A percentile compares a stretch with the other conserved stretches of the same genome.
Conservation (phyloP, 1,140 invertebrate genomes). For the Trichogramma pretiosum region DNA sequence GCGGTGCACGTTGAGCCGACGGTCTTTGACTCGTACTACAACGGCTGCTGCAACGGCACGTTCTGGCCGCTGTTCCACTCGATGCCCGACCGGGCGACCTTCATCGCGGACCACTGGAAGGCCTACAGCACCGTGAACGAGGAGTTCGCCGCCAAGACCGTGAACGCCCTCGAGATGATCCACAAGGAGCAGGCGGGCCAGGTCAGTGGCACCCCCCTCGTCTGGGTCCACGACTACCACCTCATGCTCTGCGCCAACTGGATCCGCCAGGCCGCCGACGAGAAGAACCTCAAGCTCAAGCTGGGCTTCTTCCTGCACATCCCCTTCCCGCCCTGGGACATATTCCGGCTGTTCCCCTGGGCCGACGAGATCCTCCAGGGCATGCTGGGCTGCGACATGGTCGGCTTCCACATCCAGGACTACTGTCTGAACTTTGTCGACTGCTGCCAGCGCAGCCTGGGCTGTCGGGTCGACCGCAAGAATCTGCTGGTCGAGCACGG, state of each 20-base stretch:
- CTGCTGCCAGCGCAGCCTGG: slow-evolving; percentile 77
- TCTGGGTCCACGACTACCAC: slow-evolving; percentile 91
- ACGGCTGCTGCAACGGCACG: slow-evolving; percentile 84
- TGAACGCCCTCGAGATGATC: slow-evolving; percentile 58
- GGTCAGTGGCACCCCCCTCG: slow-evolving; percentile 54
- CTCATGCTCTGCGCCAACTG: slow-evolving; percentile 83
- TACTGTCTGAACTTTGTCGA: slow-evolving; percentile 89
- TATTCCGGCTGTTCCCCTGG: slow-evolving; percentile 82
- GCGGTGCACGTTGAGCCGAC: slow-evolving; percentile 66
- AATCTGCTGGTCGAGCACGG: slow-evolving; percentile 80
- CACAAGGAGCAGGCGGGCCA: slow-evolving; percentile 52
- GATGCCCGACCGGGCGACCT: slow-evolving; percentile 74
- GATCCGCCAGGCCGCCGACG: slow-evolving; percentile 73
- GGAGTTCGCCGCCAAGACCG: slow-evolving; percentile 70
- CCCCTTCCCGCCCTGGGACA: slow-evolving; percentile 87
- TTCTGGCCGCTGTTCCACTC: slow-evolving; percentile 89
- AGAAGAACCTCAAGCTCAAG: slow-evolving; percentile 67
- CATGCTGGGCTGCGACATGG: slow-evolving; percentile 81
- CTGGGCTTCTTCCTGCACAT: slow-evolving; percentile 87
- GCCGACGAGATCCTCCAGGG: slow-evolving; percentile 86
- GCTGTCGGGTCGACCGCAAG: slow-evolving; percentile 79
- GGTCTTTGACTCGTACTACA: slow-evolving; percentile 79
- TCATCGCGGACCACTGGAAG: slow-evolving; percentile 71
- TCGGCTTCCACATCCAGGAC: slow-evolving; percentile 85
- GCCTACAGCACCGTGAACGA: slow-evolving; percentile 75